Evolutionary conservation across 2,113 vertebrate species (phyloP), one percentile per base, ranked within the genome.

Genomic region (Leucopsar rothschildi): DNA sequence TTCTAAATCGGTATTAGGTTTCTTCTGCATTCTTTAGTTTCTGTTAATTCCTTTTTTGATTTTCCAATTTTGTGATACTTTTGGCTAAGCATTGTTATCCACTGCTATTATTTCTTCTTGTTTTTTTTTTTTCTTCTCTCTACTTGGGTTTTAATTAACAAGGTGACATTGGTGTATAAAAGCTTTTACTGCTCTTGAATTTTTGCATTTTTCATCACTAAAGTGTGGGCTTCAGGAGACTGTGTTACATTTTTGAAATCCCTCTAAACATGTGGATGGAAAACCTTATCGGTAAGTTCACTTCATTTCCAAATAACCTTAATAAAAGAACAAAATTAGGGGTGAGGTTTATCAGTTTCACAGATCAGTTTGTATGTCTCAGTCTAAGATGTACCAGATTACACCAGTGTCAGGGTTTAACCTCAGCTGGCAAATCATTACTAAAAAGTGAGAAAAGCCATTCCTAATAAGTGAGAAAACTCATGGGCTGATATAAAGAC

Each of bases 221-320:
- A 86, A 59, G 13, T 31, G 3, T 39, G 9, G 6, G 4, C n/a
- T 78, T 70, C 29, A 47, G 8, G 39, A 55, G 7, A 45, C 18
- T 39, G 1, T 0, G 1, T 47, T 52, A 47, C 18, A n/a, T 52
- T 81, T 88, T 50, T 78, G 1, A 77, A 86, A 59, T n/a, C 18
- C 4, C 9, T 56, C n/a, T 72, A 19, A 82, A 72, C 0, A 0
- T 6, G 27, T 7, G 8, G 15, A 56, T 33, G 56, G 15, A 65
- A 80, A 77, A 52, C 1, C 3, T 44, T 55, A 33, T 3, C 1
- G 23, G 6, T 29, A 82, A 82, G 61, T 42, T 66, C 0, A 33
- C 29, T 68, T 52, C 4, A 59, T 77, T 77, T 82, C 53, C 2
- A 12, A 88, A 77, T 49, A 7, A 28, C 3, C 29, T 69, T 42